Evolutionary conservation across 2,888 invertebrate genomes (phyloP).

Genomic region (Beris morrisii): DNA sequence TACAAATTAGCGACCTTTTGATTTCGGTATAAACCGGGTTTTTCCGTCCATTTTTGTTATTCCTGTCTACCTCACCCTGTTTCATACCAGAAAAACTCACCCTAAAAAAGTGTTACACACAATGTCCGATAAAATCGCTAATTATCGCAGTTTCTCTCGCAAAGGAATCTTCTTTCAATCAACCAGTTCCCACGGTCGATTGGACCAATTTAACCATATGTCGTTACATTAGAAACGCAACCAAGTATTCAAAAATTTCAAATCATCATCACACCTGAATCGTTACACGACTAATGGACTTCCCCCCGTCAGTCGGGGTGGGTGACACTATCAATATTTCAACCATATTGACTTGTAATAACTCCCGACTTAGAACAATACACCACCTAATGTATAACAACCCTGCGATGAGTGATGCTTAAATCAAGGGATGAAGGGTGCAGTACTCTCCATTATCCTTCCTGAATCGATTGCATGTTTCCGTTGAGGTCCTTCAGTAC

Average conservation of each 20-base stretch:
- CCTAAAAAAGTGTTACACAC: no score
- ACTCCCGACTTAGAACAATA: constrained; percentile 10
- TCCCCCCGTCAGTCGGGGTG: constrained; percentile 6
- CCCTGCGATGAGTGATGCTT: constrained; percentile 32
- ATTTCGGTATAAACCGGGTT: no score
- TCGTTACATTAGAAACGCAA: constrained; percentile 22
- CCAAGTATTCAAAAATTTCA: constrained; percentile 7
- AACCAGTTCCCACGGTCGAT: constrained; percentile 39
- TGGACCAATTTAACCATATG: constrained; percentile 31
- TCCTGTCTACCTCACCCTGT: no score
- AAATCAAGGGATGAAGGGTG: constrained; percentile 22
- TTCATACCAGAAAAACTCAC: no score
- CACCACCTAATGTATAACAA: constrained; percentile 11
- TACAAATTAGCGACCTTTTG: no score
- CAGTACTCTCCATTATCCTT: constrained; percentile 12
- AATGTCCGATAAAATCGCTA: no score
- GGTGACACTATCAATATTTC: constrained; percentile 24
- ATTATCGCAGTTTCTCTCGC: no score
- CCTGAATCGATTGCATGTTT: constrained; percentile 22
- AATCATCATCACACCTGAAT: constrained; percentile 32
- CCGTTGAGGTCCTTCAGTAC: neutral
- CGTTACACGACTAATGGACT: neutral
- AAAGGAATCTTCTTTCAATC: no score
- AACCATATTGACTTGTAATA: constrained; percentile 9
- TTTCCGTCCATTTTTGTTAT: no score